Evolutionary conservation across 2,888 invertebrate species (phyloP).

Genomic region (Tipula unca): DNA sequence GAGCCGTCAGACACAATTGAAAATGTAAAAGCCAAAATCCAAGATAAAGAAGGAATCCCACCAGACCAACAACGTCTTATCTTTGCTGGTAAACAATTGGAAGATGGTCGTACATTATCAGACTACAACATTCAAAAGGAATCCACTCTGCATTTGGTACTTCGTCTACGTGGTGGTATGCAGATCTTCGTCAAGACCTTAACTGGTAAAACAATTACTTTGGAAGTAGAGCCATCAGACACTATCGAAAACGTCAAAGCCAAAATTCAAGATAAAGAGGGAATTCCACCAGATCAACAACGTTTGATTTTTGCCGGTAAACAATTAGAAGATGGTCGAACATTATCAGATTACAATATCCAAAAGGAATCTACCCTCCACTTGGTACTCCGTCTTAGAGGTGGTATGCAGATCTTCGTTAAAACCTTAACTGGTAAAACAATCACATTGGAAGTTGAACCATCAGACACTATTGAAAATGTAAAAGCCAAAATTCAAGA

Average conservation of each 20-base stretch:
- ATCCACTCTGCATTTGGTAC: conserved; percentile 88
- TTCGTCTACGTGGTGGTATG: conserved; percentile 92
- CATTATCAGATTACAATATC: conserved; percentile 86
- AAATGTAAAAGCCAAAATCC: conserved; percentile 90
- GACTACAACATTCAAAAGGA: conserved; percentile 94
- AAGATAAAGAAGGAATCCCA: conserved; percentile 86
- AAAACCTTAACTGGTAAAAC: conserved; percentile 93
- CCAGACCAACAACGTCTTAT: conserved; percentile 86
- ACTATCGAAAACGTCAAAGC: conserved; percentile 94
- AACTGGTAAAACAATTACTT: conserved; percentile 87
- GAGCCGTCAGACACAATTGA: conserved; percentile 90
- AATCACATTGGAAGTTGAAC: conserved; percentile 88
- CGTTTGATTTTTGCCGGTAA: conserved; percentile 89
- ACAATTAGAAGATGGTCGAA: conserved; percentile 89
- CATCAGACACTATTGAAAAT: conserved; percentile 91
- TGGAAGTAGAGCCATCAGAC: conserved; percentile 86
- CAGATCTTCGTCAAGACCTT: conserved; percentile 96
- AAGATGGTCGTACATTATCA: conserved; percentile 85
- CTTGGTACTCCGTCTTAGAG: conserved; percentile 86
- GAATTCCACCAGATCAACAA: conserved; percentile 85
- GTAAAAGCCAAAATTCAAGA: conserved; percentile 90
- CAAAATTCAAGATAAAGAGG: conserved; percentile 86
- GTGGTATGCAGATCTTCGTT: conserved; percentile 97
- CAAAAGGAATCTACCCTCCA: conserved; percentile 94
- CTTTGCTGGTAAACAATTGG: conserved; percentile 89